Conservation (phyloP, 2,797 vertebrate species). For the Paedocypris micromegethes region DNA sequence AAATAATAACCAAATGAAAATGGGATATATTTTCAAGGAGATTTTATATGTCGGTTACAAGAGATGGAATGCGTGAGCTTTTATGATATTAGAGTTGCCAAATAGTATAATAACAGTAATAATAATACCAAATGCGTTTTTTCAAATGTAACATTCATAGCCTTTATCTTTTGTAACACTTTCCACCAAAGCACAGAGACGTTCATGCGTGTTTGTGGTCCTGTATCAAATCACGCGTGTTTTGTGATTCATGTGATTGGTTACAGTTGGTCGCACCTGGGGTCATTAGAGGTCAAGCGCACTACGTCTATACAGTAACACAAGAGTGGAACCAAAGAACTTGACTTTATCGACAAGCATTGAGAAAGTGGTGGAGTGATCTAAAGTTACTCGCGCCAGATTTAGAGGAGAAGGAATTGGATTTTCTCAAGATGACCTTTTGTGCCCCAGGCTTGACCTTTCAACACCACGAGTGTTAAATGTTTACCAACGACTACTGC, state of each 20-base stretch:
- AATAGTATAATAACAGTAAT: conserved; percentile 61
- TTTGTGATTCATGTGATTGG: conserved; percentile 47
- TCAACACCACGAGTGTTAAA: conserved; percentile 51
- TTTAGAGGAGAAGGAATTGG: conserved; percentile 14
- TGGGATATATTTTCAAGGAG: conserved; percentile 67
- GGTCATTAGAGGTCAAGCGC: conserved; percentile 38
- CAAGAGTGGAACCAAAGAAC: conserved; percentile 41
- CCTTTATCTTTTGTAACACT: conserved; percentile 53
- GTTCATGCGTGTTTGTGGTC: conserved; percentile 40
- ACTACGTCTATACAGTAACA: conserved; percentile 37
- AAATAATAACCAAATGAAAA: conserved; percentile 67
- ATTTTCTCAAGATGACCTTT: conserved; percentile 35
- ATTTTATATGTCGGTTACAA: conserved; percentile 63
- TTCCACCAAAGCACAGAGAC: conserved; percentile 62
- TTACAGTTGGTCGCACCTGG: conserved; percentile 52
- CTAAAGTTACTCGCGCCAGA: background rate
- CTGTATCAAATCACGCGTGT: conserved; percentile 24
- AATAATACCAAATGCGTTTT: conserved; percentile 63
- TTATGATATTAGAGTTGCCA: conserved; percentile 61
- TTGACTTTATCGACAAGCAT: conserved; percentile 21
- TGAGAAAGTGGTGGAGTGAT: background rate
- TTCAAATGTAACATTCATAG: conserved; percentile 59
- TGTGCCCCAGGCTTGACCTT: conserved; percentile 46
- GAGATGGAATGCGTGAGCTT: conserved; percentile 47
- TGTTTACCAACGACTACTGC: conserved; percentile 49